These are phyloP conservation scores for Holotrichia oblita DNA, from an alignment of 1,140 invertebrate species.

Conservation along the genomic window DNA sequence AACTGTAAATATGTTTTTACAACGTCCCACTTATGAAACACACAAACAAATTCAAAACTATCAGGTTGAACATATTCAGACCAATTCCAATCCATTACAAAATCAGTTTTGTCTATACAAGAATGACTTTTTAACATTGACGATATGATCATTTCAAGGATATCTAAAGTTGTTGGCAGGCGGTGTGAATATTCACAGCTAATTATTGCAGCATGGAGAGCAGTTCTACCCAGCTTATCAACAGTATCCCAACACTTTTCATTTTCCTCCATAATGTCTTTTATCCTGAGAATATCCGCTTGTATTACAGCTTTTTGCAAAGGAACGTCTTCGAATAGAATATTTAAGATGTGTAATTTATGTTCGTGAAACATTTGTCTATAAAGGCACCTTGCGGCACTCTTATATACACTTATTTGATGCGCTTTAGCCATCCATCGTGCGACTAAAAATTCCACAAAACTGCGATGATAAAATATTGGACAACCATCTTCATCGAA, in stretches of 20 bases:
- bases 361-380: not conserved
- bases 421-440: not conserved
- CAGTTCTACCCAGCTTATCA: not conserved
- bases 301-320: not conserved
- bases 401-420: not conserved
- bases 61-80: no score
- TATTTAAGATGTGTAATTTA: not conserved
- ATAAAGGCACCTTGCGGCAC: not conserved
- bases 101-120: no score
- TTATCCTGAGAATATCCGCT: not conserved
- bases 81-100: no score
- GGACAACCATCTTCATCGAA: not conserved
- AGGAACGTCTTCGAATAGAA: not conserved
- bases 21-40: no score
- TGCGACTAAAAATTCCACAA: no score
- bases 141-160: no score
- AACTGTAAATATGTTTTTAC: no score
- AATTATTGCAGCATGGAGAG: not conserved
- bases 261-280: no score
- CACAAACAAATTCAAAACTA: no score
- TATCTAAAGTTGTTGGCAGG: no score
- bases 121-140: no score
- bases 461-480: not conserved
- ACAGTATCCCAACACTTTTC: no score
- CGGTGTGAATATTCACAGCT: not conserved